Conservation (phyloP, 2,797 vertebrate species). For the Knipowitschia caucasica region DNA sequence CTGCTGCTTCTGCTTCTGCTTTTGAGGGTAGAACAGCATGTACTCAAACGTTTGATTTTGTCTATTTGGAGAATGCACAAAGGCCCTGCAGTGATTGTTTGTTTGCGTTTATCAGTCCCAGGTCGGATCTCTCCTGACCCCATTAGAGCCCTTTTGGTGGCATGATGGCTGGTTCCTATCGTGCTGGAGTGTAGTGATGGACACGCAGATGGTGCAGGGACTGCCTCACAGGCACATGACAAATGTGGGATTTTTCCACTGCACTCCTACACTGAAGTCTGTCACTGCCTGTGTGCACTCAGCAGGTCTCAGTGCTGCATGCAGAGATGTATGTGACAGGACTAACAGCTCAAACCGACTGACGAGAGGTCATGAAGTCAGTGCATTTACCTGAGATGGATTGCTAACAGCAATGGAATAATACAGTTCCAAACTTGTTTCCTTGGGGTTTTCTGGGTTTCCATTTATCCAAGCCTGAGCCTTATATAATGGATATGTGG, state of each 20-base stretch:
- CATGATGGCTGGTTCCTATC: slow-evolving; percentile 5
- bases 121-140: slow-evolving; percentile 3
- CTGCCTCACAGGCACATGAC: slow-evolving; percentile 69
- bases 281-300: slow-evolving; percentile 45
- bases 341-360: slow-evolving; percentile 31
- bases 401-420: background rate
- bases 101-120: slow-evolving; percentile 10
- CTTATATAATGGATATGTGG: too few relatives aligned
- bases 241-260: slow-evolving; percentile 70
- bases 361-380: slow-evolving; percentile 18
- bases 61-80: background rate
- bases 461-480: background rate
- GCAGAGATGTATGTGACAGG: slow-evolving; percentile 36
- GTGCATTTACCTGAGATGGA: background rate
- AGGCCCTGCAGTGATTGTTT: slow-evolving; percentile 4
- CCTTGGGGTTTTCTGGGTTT: background rate
- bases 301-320: slow-evolving; percentile 26
- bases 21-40: background rate
- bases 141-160: slow-evolving; percentile 10
- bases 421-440: background rate
- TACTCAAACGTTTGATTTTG: background rate
- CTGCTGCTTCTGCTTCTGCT: background rate
- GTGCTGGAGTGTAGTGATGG: slow-evolving; percentile 40
- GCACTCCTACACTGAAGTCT: slow-evolving; percentile 72
- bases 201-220: slow-evolving; percentile 70